Evolutionary conservation across 2,113 vertebrate genomes (phyloP), one percentile per base, ranked within the genome.

Genomic region (Charadrius vociferus): DNA sequence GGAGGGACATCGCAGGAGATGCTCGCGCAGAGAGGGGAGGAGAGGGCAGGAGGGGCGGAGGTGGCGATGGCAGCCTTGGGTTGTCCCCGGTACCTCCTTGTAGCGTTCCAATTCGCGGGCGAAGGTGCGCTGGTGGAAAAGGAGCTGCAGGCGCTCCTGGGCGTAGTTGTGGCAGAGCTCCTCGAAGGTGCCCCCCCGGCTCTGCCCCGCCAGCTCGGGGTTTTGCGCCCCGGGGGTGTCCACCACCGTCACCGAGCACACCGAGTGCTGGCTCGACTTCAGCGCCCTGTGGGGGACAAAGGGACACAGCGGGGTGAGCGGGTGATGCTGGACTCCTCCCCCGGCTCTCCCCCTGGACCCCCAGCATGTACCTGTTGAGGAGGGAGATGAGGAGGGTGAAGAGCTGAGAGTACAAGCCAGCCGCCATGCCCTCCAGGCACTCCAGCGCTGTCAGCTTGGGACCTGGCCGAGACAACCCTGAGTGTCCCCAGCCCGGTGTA

Each of bases 81-180:
- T 3, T 3, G 5, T 53, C 63, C 56, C 90, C 3, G 14, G 26
- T 98, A 99, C 99, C 99, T 99, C 99, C 97, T 99, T 99, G 98
- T 99, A 99, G 88, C 99, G 95, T 70, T 99, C 99, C 96, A 99
- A 96, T 98, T 99, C 99, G 34, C 98, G 99, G 47, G 99, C 97
- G 7, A 99, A 99, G 47, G 99, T 99, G 72, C 99, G 98, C 84
- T 99, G 99, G 3, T 99, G 99, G 97, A 99, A 99, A 26, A 99
- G 98, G 5, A 98, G 98, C 98, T 99, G 99, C 93, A 99, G 98
- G 67, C 99, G 98, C 95, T 99, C 99, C 98, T 99, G 99, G 47
- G 99, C 96, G 2, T 99, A 99, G 98, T 99, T 99, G 95, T 99
- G 99, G 96, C 99, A 99, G 50, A 99, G 99, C 96, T 99, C 99